Conservation (phyloP, 1,140 invertebrate genomes). For the Scaptomyza pallida region DNA sequence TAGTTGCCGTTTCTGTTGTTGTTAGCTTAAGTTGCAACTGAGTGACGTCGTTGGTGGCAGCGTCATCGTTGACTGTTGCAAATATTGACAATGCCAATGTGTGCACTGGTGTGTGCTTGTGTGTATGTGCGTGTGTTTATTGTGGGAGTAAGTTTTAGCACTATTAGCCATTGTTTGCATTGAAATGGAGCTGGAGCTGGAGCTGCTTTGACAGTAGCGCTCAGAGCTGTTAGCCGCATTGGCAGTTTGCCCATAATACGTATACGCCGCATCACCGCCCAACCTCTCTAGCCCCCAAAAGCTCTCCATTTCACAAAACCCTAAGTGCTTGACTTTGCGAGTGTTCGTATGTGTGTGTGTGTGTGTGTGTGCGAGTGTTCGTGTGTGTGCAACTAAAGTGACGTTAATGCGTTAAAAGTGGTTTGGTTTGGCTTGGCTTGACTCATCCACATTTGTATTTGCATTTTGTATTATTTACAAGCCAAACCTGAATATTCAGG, state of each 20-base stretch:
- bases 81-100: conserved; percentile 78
- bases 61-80: conserved; percentile 67
- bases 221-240: conserved; percentile 36
- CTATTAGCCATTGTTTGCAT: conserved; percentile 79
- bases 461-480: conserved; percentile 78
- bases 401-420: conserved; percentile 80
- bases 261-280: conserved; percentile 32
- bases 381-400: conserved; percentile 59
- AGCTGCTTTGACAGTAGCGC: conserved; percentile 17
- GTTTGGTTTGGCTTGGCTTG: conserved; percentile 64
- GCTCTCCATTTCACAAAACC: conserved; percentile 12
- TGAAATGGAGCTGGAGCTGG: conserved; percentile 76
- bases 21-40: conserved; percentile 71
- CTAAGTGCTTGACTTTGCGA: conserved; percentile 18
- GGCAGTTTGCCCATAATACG: conserved; percentile 37
- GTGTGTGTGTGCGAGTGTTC: background rate
- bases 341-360: background rate
- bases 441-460: conserved; percentile 65
- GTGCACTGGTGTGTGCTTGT: conserved; percentile 25
- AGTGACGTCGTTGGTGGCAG: conserved; percentile 62
- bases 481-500: conserved; percentile 73
- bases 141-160: conserved; percentile 79
- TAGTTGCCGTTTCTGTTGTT: conserved; percentile 48
- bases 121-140: conserved; percentile 22
- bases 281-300: background rate